These are phyloP conservation scores for Galagoides demidoff DNA, from an alignment of 2,797 vertebrate genomes.

Conservation along the genomic window DNA sequence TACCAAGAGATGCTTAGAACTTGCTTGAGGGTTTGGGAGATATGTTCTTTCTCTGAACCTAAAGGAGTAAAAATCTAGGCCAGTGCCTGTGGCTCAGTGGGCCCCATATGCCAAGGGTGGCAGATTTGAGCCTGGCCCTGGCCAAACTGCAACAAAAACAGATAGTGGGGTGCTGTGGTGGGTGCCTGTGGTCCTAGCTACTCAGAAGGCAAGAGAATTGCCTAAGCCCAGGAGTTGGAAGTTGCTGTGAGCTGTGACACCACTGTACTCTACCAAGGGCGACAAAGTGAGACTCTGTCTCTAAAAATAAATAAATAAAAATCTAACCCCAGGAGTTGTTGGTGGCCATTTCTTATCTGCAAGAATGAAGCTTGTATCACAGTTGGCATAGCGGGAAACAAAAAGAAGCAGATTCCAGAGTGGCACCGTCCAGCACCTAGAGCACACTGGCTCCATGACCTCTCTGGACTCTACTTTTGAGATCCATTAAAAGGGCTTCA, in stretches of 20 bases:
- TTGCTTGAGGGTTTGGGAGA: not conserved
- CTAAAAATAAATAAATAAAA: not conserved
- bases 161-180: no score
- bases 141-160: no score
- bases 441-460: not conserved
- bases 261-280: no score
- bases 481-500: not conserved
- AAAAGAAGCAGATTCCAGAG: not conserved
- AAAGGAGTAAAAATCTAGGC: not conserved
- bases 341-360: not conserved
- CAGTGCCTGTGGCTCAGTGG: no score
- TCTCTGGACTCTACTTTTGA: not conserved
- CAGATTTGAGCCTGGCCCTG: no score
- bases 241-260: no score
- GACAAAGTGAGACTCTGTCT: no score
- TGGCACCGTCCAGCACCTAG: not conserved
- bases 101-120: no score
- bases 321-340: not conserved
- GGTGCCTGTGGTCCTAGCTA: no score
- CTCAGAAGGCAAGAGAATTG: no score
- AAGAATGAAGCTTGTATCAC: not conserved
- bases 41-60: not conserved
- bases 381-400: not conserved
- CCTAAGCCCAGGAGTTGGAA: no score
- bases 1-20: not conserved